Conservation (phyloP, 2,888 invertebrate genomes). For the Drosophila bunnanda region DNA sequence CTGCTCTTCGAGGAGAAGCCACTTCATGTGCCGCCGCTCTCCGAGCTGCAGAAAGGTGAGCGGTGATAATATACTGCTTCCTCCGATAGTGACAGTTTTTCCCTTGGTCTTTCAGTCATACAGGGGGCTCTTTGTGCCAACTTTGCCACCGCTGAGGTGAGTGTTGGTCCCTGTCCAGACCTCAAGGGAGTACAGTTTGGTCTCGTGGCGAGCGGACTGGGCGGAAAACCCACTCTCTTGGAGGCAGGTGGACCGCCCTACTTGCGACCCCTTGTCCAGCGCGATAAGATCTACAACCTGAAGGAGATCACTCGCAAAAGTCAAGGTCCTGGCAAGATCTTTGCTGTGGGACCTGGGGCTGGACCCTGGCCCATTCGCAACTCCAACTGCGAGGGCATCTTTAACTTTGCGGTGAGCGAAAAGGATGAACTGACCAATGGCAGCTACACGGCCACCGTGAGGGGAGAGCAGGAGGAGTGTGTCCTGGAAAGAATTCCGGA, state of each 20-base stretch:
- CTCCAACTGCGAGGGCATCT: constrained; percentile 95
- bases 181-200: constrained; percentile 91
- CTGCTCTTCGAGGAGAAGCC: constrained; percentile 86
- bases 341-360: constrained; percentile 95
- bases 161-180: constrained; percentile 93
- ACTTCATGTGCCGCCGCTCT: constrained; percentile 87
- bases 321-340: constrained; percentile 85
- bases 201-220: constrained; percentile 90
- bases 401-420: constrained; percentile 87
- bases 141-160: constrained; percentile 90
- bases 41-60: constrained; percentile 87
- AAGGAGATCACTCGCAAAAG: constrained; percentile 86
- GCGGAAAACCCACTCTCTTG: constrained; percentile 88
- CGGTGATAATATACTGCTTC: constrained; percentile 17
- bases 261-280: constrained; percentile 90
- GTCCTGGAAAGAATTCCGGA: constrained; percentile 88
- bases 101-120: constrained; percentile 86
- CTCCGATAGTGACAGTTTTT: constrained; percentile 47
- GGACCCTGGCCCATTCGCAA: constrained; percentile 92
- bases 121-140: constrained; percentile 88
- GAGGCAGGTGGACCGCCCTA: constrained; percentile 95
- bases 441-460: constrained; percentile 90
- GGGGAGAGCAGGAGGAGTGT: constrained; percentile 86
- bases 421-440: constrained; percentile 88
- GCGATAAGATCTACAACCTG: constrained; percentile 91